Percentiles rank a stretch among this genome's conserved stretches.
Conservation (phyloP, 2,797 vertebrate species). For the Sebastes matsubarae region DNA sequence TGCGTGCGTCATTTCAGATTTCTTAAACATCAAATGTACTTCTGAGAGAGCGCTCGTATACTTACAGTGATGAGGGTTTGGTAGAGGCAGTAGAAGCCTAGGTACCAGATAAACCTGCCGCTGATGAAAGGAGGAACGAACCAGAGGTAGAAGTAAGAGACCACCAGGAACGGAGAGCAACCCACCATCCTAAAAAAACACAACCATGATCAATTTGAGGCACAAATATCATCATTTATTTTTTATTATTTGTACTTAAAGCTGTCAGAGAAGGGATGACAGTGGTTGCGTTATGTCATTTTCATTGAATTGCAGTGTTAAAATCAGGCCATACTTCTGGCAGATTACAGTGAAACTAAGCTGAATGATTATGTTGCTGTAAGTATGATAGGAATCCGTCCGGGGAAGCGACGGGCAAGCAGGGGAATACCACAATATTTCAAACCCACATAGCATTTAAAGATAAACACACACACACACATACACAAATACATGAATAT, state of each 20-base stretch:
- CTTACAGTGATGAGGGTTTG: constrained; percentile 95
- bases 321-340: constrained; percentile 48
- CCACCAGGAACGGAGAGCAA: constrained; percentile 89
- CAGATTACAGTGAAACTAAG: constrained; percentile 44
- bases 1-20: neutral
- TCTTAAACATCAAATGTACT: neutral
- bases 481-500: constrained; percentile 20
- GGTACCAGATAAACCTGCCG: constrained; percentile 90
- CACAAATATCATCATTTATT: neutral
- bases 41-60: constrained; percentile 30
- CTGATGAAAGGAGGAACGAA: constrained; percentile 89
- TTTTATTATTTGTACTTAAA: neutral
- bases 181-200: constrained; percentile 88
- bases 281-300: constrained; percentile 32
- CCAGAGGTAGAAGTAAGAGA: constrained; percentile 96
- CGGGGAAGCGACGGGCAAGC: constrained; percentile 26
- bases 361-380: constrained; percentile 34
- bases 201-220: neutral
- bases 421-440: constrained; percentile 41
- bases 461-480: neutral
- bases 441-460: constrained; percentile 26
- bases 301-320: constrained; percentile 2
- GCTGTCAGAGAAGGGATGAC: neutral
- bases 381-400: constrained; percentile 55
- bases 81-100: constrained; percentile 92